Conservation (phyloP, 2,888 invertebrate genomes). For the Miltochrista miniata region DNA sequence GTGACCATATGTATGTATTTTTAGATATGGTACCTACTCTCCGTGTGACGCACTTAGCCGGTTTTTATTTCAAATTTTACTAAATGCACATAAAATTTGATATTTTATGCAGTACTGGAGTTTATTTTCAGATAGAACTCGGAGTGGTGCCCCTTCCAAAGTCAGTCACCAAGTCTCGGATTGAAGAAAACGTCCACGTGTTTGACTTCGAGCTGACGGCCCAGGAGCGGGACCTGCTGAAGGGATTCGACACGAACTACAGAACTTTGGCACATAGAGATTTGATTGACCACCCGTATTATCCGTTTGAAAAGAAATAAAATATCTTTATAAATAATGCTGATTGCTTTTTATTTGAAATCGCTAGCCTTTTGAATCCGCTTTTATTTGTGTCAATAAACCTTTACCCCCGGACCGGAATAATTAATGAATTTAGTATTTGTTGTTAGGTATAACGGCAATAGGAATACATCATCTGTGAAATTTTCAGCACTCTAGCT, state of each 20-base stretch:
- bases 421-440: too few relatives aligned
- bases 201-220: conserved; percentile 54
- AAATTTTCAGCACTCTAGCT: too few relatives aligned
- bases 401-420: too few relatives aligned
- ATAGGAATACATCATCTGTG: too few relatives aligned
- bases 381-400: too few relatives aligned
- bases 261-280: conserved; percentile 50
- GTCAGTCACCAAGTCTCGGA: conserved; percentile 54
- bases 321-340: background rate
- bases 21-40: too few relatives aligned
- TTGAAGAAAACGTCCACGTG: conserved; percentile 57
- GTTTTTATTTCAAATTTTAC: too few relatives aligned
- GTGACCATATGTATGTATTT: too few relatives aligned
- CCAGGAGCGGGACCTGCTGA: conserved; percentile 36
- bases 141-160: conserved; percentile 65
- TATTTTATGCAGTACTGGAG: too few relatives aligned
- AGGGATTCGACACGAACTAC: conserved; percentile 48
- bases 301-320: conserved; percentile 41
- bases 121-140: conserved; percentile 51
- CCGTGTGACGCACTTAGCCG: too few relatives aligned
- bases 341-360: background rate
- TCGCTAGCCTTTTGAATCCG: background rate
- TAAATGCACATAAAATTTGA: too few relatives aligned
- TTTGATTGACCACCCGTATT: conserved; percentile 55
- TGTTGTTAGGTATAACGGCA: too few relatives aligned